These are phyloP conservation scores for Saguinus imperator DNA, from an alignment of 2,113 vertebrate genomes.

Conservation along the genomic window DNA sequence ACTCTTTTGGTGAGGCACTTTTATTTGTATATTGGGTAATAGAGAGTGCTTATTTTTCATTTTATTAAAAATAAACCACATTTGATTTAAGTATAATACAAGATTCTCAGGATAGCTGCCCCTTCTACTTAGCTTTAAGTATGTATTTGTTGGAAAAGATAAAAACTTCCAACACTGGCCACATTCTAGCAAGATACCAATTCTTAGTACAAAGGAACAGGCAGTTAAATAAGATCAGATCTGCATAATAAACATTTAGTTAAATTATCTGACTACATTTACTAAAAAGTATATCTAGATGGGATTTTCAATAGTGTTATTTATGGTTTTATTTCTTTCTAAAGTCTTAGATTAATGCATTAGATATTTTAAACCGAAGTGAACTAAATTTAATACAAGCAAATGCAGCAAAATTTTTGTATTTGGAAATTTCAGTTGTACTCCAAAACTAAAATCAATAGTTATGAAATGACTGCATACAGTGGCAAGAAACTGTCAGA, in stretches of 20 bases:
- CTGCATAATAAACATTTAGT: neutral
- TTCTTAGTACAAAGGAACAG: neutral
- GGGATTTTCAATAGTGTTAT: neutral
- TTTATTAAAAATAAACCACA: neutral
- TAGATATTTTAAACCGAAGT: slow-evolving; percentile 19
- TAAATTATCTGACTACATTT: neutral
- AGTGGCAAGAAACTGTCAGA: neutral
- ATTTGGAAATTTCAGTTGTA: slow-evolving; percentile 26
- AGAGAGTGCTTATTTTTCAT: neutral
- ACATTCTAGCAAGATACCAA: neutral
- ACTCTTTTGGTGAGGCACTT: neutral
- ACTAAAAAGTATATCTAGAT: neutral
- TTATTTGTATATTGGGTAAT: neutral
- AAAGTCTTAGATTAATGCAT: neutral
- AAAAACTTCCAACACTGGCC: neutral
- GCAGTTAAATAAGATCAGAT: neutral
- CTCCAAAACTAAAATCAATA: neutral
- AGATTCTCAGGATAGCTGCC: neutral
- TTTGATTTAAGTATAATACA: neutral
- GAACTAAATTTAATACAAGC: neutral
- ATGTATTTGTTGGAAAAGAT: neutral
- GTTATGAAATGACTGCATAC: neutral
- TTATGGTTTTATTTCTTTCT: neutral
- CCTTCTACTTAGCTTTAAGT: neutral
- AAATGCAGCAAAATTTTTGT: neutral